Evolutionary conservation across 1,140 invertebrate genomes (phyloP), one percentile per base, ranked within the genome.

Genomic region (Sarcophaga bullata): DNA sequence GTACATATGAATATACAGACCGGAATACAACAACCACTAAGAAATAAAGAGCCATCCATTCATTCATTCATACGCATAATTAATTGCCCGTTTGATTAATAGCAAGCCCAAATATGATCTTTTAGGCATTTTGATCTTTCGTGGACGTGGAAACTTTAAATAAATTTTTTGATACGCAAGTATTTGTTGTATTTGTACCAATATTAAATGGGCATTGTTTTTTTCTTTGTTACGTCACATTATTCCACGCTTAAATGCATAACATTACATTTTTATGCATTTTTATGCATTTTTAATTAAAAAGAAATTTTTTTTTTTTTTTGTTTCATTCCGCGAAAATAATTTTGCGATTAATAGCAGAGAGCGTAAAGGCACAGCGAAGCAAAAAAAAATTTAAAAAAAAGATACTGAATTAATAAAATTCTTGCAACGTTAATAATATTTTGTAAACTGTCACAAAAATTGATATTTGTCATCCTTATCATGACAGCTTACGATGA

Each of bases 371-470:
- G 62, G 62, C 78, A 52, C 62, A 72, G 9, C 62, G 62, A 72
- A 72, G 37, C 37, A 25, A 72, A 25, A 10, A 17, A 49, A 47
- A 46, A 73, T 6, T 15, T 6, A 76, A 8, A 25, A 47, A 17
- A 17, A 52, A 37, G 25, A 52, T 50, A 19, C 49, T 47, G 73
- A 76, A 78, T 50, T 49, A 52, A 75, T 48, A 75, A 46, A 48
- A 75, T 11, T 17, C 48, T 19, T 50, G 49, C 48, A 78, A 49
- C 54, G 72, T 84, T 82, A 84, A 84, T 84, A 84, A 84, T 84
- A 84, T 84, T 73, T 84, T 84, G 81, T 84, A 58, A 84, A 81
- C 83, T 84, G 83, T 84, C 83, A 84, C 75, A 78, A 78, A 78
- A 78, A 78, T 78, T 78, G 49, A 78, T 49, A 80, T 72, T 84